Percentiles rank a stretch among this genome's conserved stretches.
Evolutionary conservation across 2,888 invertebrate species (phyloP).

Genomic region (Cecidostiba fungosa): DNA sequence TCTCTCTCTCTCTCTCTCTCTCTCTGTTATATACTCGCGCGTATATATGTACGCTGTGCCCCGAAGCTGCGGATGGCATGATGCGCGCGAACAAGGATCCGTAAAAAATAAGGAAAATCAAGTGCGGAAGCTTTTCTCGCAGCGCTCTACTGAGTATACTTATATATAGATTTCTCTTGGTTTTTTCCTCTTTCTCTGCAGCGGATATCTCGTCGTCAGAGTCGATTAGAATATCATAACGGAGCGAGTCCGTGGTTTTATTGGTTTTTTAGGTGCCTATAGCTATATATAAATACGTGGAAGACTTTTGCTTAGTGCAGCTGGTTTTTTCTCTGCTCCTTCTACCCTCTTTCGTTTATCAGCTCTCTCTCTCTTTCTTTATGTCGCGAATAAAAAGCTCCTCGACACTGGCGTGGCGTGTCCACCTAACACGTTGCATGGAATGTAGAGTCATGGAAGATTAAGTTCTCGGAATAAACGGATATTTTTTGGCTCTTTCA

Average conservation of each 20-base stretch:
- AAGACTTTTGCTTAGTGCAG: conserved; percentile 58
- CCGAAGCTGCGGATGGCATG: neutral
- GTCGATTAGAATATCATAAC: conserved; percentile 12
- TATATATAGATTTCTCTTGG: neutral
- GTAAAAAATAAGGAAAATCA: conserved; percentile 31
- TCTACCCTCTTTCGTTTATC: neutral
- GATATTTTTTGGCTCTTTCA: neutral
- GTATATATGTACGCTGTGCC: neutral
- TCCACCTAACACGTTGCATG: neutral
- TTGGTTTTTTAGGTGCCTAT: conserved; percentile 28
- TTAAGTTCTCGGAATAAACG: conserved; percentile 8
- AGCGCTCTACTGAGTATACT: neutral
- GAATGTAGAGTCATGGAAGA: conserved; percentile 4
- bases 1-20: neutral
- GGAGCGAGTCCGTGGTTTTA: neutral
- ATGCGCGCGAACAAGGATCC: neutral
- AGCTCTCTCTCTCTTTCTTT: neutral
- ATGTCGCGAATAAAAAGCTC: neutral
- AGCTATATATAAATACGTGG: conserved; percentile 51
- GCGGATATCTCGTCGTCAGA: neutral
- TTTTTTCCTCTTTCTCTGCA: neutral
- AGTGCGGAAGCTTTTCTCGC: conserved; percentile 25
- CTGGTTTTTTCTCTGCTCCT: neutral
- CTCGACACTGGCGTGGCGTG: neutral
- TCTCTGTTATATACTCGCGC: neutral